These are phyloP conservation scores for Zaprionus davidi DNA, from an alignment of 1,140 invertebrate genomes.

Conservation along the genomic window DNA sequence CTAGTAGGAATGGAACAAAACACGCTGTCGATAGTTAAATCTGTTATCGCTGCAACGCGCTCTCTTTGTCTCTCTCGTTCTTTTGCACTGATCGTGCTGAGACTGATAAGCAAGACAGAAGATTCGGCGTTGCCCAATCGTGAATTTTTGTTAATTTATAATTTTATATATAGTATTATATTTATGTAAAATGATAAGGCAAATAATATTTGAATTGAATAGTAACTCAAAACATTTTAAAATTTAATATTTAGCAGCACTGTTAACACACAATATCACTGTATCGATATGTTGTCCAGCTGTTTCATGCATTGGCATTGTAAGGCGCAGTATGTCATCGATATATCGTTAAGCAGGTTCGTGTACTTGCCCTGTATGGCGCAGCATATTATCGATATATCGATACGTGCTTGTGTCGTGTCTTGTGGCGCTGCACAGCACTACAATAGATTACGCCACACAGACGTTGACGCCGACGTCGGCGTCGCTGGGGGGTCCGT, in stretches of 20 bases:
- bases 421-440: constrained; percentile 4
- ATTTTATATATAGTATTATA: not conserved
- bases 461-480: constrained; percentile 23
- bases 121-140: constrained; percentile 29
- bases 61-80: not conserved
- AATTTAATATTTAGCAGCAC: not conserved
- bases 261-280: not conserved
- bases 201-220: not conserved
- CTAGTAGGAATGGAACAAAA: not conserved
- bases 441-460: constrained; percentile 39
- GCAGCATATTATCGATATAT: not conserved
- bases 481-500: constrained; percentile 41
- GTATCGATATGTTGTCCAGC: constrained; percentile 2
- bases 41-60: not conserved
- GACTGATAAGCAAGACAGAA: not conserved
- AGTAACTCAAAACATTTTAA: not conserved
- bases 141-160: not conserved
- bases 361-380: not conserved
- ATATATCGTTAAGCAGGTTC: not conserved
- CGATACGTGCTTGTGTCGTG: not conserved
- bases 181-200: not conserved
- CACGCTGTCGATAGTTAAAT: not conserved
- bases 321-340: not conserved
- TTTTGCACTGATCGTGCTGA: constrained; percentile 3
- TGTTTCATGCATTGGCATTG: not conserved